Conservation (phyloP, 2,113 vertebrate genomes). For the Mormyrus lacerda region DNA sequence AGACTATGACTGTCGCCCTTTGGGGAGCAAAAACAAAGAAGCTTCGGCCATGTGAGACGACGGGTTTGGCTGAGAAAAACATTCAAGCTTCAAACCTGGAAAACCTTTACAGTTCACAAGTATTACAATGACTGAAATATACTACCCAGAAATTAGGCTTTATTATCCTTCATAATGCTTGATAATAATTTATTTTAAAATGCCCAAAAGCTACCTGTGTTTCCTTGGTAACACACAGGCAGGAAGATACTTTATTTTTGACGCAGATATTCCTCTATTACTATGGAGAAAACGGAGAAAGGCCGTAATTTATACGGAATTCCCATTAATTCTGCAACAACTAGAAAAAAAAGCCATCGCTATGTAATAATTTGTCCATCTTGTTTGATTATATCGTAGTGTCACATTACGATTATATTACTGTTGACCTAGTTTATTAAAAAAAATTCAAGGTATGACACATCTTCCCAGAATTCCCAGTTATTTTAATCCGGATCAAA, state of each 20-base stretch:
- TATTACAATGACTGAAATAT: neutral
- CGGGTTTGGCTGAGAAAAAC: neutral
- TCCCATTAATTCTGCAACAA: neutral
- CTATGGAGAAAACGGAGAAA: neutral
- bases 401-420: neutral
- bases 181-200: neutral
- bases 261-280: neutral
- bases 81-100: neutral
- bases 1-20: neutral
- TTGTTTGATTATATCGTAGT: neutral
- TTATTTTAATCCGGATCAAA: conserved; percentile 45
- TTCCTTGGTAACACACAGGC: neutral
- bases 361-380: neutral
- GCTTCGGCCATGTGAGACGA: neutral
- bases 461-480: conserved; percentile 41
- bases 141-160: neutral
- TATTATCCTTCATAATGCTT: neutral
- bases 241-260: neutral
- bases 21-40: neutral
- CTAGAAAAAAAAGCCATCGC: neutral
- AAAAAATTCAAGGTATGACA: neutral
- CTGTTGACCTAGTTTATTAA: neutral
- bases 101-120: neutral
- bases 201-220: neutral
- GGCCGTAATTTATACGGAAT: neutral